Percentiles rank a stretch among this genome's conserved stretches.
phyloP scores from a whole-genome alignment of 2,888 invertebrate species.

The Temnothorax ravouxi region DNA sequence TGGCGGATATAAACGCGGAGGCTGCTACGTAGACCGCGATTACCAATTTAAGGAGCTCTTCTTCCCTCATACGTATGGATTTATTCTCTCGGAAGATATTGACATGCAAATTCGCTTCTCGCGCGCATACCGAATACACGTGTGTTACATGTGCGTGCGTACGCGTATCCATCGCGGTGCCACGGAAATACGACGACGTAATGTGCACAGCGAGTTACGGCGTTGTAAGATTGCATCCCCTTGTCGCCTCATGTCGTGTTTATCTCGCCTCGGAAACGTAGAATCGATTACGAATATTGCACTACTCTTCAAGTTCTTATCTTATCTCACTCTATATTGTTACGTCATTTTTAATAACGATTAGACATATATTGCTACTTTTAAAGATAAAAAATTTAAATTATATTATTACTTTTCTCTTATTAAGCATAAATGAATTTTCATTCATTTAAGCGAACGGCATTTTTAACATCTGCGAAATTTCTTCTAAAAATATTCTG shows the following conservation, averaged over 20 bases:
- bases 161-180: conserved; percentile 33
- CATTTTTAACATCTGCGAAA: background rate
- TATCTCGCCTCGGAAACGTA: conserved; percentile 4
- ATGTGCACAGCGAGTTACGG: conserved; percentile 26
- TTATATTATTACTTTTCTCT: background rate
- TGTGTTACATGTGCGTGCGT: conserved; percentile 43
- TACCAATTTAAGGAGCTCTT: conserved; percentile 68
- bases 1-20: conserved; percentile 50
- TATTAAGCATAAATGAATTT: background rate
- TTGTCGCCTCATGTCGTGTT: conserved; percentile 8
- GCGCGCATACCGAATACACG: conserved; percentile 34
- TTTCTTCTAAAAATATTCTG: background rate
- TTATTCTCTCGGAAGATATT: conserved; percentile 61
- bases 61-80: conserved; percentile 66
- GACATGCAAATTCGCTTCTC: conserved; percentile 60
- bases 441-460: background rate
- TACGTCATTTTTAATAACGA: background rate
- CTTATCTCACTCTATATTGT: background rate
- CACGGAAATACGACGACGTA: conserved; percentile 40
- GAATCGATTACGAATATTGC: conserved; percentile 28
- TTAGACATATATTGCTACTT: background rate
- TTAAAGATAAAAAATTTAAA: background rate
- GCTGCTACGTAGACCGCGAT: conserved; percentile 61
- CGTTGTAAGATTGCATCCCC: conserved; percentile 54
- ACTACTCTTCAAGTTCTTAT: background rate